Conservation (phyloP, 2,113 vertebrate genomes). For the Amphiprion ocellaris region DNA sequence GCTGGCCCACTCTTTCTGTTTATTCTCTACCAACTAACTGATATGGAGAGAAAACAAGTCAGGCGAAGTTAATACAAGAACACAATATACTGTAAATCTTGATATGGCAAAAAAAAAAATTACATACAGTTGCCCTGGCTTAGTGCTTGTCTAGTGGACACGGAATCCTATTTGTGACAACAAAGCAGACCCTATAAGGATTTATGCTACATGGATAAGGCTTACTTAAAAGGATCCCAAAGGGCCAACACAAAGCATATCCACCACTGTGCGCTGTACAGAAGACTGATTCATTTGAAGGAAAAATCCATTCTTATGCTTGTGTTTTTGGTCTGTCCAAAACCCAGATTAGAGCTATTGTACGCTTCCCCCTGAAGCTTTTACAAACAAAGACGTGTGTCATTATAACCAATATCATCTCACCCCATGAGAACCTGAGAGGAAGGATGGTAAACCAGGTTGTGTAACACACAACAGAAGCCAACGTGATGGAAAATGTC, state of each 20-base stretch:
- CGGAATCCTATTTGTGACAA: slow-evolving; percentile 63
- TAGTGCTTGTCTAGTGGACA: slow-evolving; percentile 62
- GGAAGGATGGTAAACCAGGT: slow-evolving; percentile 41
- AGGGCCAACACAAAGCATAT: slow-evolving; percentile 40
- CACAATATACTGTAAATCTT: slow-evolving; percentile 41
- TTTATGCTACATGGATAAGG: slow-evolving; percentile 53
- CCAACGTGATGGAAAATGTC: slow-evolving; percentile 58
- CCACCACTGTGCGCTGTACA: slow-evolving; percentile 22
- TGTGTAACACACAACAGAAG: slow-evolving; percentile 59
- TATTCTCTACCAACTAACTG: slow-evolving; percentile 19
- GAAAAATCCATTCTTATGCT: slow-evolving; percentile 9
- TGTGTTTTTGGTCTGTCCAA: slow-evolving; percentile 15
- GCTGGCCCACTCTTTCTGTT: slow-evolving; percentile 24
- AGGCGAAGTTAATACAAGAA: slow-evolving; percentile 45
- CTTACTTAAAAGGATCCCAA: slow-evolving; percentile 47
- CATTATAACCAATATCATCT: slow-evolving; percentile 32
- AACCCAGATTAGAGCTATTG: slow-evolving; percentile 35
- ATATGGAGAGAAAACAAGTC: slow-evolving; percentile 45
- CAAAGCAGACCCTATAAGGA: slow-evolving; percentile 49
- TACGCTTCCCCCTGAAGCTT: slow-evolving; percentile 15
- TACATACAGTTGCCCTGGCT: slow-evolving; percentile 50
- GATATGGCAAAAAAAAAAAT: slow-evolving; percentile 41
- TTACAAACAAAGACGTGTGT: slow-evolving; percentile 36
- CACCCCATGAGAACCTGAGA: slow-evolving; percentile 19
- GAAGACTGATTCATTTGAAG: slow-evolving; percentile 6